phyloP scores from a whole-genome alignment of 2,113 vertebrate genomes.

The Amia ocellicauda region DNA sequence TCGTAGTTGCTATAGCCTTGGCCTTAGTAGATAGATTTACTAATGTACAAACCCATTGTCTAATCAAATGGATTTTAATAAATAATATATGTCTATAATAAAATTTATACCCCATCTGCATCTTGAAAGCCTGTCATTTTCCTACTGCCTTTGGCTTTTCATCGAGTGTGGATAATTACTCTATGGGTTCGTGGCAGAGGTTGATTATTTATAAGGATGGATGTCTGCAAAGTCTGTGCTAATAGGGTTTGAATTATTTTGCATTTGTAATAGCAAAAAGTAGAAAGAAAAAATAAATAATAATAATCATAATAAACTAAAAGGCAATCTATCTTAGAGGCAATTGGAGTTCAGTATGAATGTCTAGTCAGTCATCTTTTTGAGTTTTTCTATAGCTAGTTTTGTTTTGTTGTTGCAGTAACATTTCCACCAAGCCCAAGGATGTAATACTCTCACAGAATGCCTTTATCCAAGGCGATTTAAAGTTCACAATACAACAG shows the following conservation, averaged over 20 bases:
- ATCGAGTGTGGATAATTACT: constrained; percentile 70
- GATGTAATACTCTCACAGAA: too few relatives aligned
- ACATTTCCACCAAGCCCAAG: background rate
- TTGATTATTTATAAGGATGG: constrained; percentile 71
- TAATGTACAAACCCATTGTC: too few relatives aligned
- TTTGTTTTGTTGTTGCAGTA: too few relatives aligned
- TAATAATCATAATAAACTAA: constrained; percentile 15
- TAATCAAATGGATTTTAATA: too few relatives aligned
- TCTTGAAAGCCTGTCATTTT: constrained; percentile 71
- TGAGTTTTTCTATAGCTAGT: too few relatives aligned
- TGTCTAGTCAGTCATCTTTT: too few relatives aligned
- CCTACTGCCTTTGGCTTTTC: constrained; percentile 66
- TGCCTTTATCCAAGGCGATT: too few relatives aligned
- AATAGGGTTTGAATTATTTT: constrained; percentile 54
- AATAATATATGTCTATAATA: constrained; percentile 80
- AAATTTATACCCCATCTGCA: constrained; percentile 78
- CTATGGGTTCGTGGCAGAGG: constrained; percentile 56
- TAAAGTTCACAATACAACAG: too few relatives aligned
- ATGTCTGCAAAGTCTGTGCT: constrained; percentile 42
- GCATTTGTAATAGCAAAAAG: constrained; percentile 48
- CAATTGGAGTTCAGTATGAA: background rate
- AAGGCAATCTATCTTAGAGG: constrained; percentile 13
- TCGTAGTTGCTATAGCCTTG: too few relatives aligned
- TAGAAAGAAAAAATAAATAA: constrained; percentile 15
- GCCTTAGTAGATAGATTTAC: too few relatives aligned